Base-by-base conservation (phyloP, 2,888 invertebrate genomes). In the Napeogenes inachia region DNA sequence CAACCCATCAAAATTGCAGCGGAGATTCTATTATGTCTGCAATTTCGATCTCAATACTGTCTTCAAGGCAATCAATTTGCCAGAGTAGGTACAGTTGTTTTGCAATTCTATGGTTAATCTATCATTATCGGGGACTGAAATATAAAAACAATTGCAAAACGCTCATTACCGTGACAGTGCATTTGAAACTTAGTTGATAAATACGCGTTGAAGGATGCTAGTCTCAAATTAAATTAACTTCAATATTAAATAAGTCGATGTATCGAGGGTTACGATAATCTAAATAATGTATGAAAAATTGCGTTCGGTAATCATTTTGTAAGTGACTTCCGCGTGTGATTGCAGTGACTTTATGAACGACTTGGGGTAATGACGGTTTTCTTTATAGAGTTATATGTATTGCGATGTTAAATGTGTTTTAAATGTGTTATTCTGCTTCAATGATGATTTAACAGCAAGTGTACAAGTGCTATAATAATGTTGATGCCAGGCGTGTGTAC, bases 101-200 rank as follows among this genome's bases (percentile, higher is more conserved):
- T 54, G 63, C 64, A 53, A 57, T 53, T 61, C 61, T 56, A 66
- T 64, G 56, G 62, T 42, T 60, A 57, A 57, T 64, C 55, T 60
- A 13, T 46, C 46, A 60, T 54, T 59, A 60, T 58, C 61, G 57
- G 58, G 57, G 45, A 64, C 56, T 45, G 54, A 59, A 66, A 64
- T 66, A 68, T 61, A 69, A 67, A 67, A 68, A 63, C 60, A 59
- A 58, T 75, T 74, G 68, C 69, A 70, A 68, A 71, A 71, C 60
- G 57, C 63, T 59, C 62, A 65, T 61, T 57, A 57, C 60, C 57
- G 61, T 63, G 62, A 64, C 56, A 59, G 54, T 59, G 30, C 54
- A 61, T 50, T 61, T 59, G 61, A 55, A 59, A 63, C 59, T 60
- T 59, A 61, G 64, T 57, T 57, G 21, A 57, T 56, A 61, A 67